These are phyloP conservation scores for roundworm (Caenorhabditis elegans) DNA, from an alignment of 1,140 invertebrate species.

Conservation along the genomic window WBcel235 BX284602.5:11051001-11051500, in stretches of 20 bases:
- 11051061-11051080: too few relatives aligned
- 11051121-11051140: background rate
- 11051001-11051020: too few relatives aligned
- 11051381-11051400: conserved; percentile 29
- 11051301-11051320: background rate
- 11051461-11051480: background rate
- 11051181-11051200: background rate
- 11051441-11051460: background rate
- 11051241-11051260: conserved; percentile 32
- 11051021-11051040: too few relatives aligned
- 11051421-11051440: conserved; percentile 20
- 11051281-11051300: conserved; percentile 24
- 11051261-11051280: background rate
- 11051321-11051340: background rate
- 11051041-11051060: too few relatives aligned
- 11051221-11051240: conserved; percentile 42
- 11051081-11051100: too few relatives aligned
- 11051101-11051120: too few relatives aligned
- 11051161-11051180: background rate
- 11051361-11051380: conserved; percentile 43
- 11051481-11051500: background rate
- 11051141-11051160: background rate
- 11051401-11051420: background rate
- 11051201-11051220: background rate
- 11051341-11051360: conserved; percentile 26